Evolutionary conservation across 1,140 invertebrate genomes (phyloP).

Genomic region (Rhagoletis pomonella): DNA sequence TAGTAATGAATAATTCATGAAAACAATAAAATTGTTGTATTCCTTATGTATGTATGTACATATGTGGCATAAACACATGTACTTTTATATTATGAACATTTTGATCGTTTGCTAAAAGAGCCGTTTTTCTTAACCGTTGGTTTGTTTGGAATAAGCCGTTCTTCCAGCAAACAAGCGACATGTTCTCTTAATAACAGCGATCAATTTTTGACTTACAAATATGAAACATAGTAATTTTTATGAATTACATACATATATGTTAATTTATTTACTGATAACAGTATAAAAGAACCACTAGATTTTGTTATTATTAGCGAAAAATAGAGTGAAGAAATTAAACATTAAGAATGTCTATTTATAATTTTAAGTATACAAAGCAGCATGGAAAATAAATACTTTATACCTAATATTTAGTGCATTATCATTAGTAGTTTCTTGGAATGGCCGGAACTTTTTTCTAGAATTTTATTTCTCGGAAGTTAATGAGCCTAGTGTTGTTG

Average conservation of each 20-base stretch:
- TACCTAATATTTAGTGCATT: not conserved
- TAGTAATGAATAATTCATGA: not conserved
- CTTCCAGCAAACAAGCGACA: no score
- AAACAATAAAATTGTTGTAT: not conserved
- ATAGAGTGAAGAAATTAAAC: slow-evolving; percentile 21
- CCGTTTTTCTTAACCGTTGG: no score
- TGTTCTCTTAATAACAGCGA: no score
- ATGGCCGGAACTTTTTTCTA: not conserved
- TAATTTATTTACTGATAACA: slow-evolving; percentile 33
- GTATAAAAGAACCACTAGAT: not conserved
- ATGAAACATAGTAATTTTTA: slow-evolving; percentile 18
- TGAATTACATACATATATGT: not conserved
- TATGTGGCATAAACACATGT: not conserved
- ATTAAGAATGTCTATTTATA: slow-evolving; percentile 51
- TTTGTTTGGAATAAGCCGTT: no score
- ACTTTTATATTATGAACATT: not conserved
- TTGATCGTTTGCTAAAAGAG: not conserved
- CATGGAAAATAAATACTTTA: slow-evolving; percentile 47
- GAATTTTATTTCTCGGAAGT: no score
- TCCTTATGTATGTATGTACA: not conserved
- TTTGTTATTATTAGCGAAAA: slow-evolving; percentile 29
- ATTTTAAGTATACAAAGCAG: slow-evolving; percentile 42
- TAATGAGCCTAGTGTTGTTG: no score
- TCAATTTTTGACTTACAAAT: not conserved
- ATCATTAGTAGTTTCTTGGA: not conserved